Conservation (phyloP, 1,140 invertebrate genomes). For the Polypedilum pembai region DNA sequence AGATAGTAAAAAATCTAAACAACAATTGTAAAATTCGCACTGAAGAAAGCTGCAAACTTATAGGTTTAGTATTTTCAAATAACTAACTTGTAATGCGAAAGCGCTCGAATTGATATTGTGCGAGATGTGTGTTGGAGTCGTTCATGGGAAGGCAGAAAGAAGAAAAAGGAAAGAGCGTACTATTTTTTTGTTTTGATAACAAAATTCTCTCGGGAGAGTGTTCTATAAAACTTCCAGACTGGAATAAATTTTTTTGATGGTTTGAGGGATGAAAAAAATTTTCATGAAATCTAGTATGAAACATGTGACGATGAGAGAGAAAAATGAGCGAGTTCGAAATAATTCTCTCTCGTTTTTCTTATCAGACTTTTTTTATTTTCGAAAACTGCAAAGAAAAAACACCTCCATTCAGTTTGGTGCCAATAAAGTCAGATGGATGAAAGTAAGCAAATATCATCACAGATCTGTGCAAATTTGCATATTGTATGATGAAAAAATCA, state of each 20-base stretch:
- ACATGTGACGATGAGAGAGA: too few relatives aligned
- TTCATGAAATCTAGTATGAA: too few relatives aligned
- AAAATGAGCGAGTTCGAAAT: too few relatives aligned
- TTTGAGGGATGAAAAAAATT: background rate
- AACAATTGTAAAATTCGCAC: background rate
- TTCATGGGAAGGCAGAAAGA: background rate
- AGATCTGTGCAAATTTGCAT: too few relatives aligned
- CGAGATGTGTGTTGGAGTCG: background rate
- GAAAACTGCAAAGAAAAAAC: too few relatives aligned
- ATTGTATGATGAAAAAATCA: too few relatives aligned
- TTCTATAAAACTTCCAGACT: background rate
- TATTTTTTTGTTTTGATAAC: background rate
- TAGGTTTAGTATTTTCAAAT: conserved; percentile 1
- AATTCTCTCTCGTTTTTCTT: too few relatives aligned
- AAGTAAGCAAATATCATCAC: too few relatives aligned
- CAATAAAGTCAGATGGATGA: too few relatives aligned
- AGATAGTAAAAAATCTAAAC: background rate
- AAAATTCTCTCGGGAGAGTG: background rate
- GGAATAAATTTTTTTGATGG: background rate
- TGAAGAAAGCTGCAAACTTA: background rate
- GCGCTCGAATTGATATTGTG: background rate
- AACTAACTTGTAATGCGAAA: background rate
- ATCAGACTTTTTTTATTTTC: too few relatives aligned
- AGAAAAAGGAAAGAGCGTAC: too few relatives aligned
- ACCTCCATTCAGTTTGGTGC: too few relatives aligned